Percentiles rank a stretch among this genome's conserved stretches.
Evolutionary conservation across 2,888 invertebrate species (phyloP).

Genomic region (Temnothorax unifasciatus): DNA sequence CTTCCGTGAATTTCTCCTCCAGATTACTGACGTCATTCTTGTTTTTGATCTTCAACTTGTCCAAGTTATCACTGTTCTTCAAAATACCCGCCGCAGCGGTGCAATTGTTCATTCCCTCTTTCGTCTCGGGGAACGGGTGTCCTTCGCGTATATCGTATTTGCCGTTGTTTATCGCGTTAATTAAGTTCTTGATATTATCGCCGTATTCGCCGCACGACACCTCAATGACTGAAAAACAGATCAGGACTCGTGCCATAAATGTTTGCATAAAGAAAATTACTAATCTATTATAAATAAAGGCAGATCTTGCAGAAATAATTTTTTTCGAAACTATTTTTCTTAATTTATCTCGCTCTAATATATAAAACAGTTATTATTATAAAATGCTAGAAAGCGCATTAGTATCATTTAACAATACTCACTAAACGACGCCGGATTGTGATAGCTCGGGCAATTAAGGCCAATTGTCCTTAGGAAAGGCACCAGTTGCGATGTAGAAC

Average conservation of each 20-base stretch:
- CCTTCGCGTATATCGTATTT: conserved; percentile 92
- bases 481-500: conserved; percentile 94
- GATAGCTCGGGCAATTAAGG: conserved; percentile 97
- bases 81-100: conserved; percentile 77
- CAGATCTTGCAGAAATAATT: not conserved
- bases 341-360: not conserved
- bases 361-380: not conserved
- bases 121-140: conserved; percentile 90
- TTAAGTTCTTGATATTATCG: conserved; percentile 94
- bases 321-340: not conserved
- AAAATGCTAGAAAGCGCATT: not conserved
- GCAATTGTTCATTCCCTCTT: conserved; percentile 87
- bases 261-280: not conserved
- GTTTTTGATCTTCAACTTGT: conserved; percentile 79
- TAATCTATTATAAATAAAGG: conserved; percentile 10
- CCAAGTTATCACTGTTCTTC: conserved; percentile 75
- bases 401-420: conserved; percentile 73
- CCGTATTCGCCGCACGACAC: conserved; percentile 99
- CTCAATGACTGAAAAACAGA: conserved; percentile 91
- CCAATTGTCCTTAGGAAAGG: conserved; percentile 93
- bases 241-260: not conserved
- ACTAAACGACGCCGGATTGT: conserved; percentile 98
- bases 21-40: conserved; percentile 82
- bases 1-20: conserved; percentile 82
- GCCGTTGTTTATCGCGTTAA: conserved; percentile 95